phyloP scores from a whole-genome alignment of 2,888 invertebrate genomes.

The Asteroscopus sphinx region DNA sequence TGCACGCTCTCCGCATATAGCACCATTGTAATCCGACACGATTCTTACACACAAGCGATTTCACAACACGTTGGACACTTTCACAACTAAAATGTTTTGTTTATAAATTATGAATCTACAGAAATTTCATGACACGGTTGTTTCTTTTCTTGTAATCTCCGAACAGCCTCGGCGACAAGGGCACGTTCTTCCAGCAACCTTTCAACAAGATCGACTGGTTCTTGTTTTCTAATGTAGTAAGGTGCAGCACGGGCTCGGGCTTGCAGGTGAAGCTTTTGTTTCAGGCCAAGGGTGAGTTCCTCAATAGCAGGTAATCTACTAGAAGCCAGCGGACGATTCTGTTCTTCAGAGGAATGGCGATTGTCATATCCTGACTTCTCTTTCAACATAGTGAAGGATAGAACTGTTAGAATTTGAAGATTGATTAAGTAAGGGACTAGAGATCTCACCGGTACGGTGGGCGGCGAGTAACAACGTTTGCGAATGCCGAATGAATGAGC shows the following conservation, averaged over 20 bases:
- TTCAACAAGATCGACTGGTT: slow-evolving; percentile 87
- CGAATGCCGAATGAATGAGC: slow-evolving; percentile 89
- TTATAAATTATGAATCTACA: slow-evolving; percentile 87
- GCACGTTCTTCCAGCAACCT: slow-evolving; percentile 85
- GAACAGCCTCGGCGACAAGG: slow-evolving; percentile 88
- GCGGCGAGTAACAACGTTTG: slow-evolving; percentile 83
- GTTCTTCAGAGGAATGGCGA: slow-evolving; percentile 75
- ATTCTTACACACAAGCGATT: slow-evolving; percentile 89
- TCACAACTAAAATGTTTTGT: slow-evolving; percentile 89
- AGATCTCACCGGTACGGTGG: slow-evolving; percentile 74
- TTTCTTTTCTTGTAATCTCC: slow-evolving; percentile 87
- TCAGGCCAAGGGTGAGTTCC: slow-evolving; percentile 86
- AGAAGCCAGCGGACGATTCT: slow-evolving; percentile 76
- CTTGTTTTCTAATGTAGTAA: slow-evolving; percentile 88
- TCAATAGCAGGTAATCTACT: slow-evolving; percentile 85
- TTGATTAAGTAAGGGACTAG: slow-evolving; percentile 71
- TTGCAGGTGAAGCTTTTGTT: slow-evolving; percentile 88
- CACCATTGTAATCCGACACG: slow-evolving; percentile 90
- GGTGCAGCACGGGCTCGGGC: slow-evolving; percentile 87
- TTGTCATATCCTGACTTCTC: slow-evolving; percentile 83
- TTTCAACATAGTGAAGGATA: slow-evolving; percentile 81
- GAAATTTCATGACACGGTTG: slow-evolving; percentile 86
- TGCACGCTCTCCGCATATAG: slow-evolving; percentile 88
- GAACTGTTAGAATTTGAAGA: slow-evolving; percentile 54
- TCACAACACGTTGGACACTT: slow-evolving; percentile 89